Base-by-base conservation (phyloP, 2,888 invertebrate genomes). In the Calameuta idolon region DNA sequence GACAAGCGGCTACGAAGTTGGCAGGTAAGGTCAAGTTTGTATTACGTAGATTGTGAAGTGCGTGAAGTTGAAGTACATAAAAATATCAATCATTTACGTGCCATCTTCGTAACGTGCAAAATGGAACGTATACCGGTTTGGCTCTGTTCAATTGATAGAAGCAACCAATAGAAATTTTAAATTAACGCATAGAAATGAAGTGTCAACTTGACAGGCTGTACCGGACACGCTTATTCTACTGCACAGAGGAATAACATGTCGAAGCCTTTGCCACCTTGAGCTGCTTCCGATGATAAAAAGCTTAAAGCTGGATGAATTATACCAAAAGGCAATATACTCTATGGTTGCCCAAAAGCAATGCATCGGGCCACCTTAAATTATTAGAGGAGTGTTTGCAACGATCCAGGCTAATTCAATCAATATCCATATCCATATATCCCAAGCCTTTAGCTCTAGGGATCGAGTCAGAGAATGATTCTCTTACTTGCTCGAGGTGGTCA, bases 401-500 rank as follows among this genome's bases (percentile, higher is more conserved):
- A 78, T 33, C 78, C 71, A 71, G 71, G 71, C 71, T 71, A 34
- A 23, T 71, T 71, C 34, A 71, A 71, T 75, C 75, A 69, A 40
- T 75, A 75, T 75, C 68, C n/a, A 76, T 69, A 76, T 78, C 73
- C 75, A 76, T 71, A 71, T 71, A 76, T 69, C 78, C 78, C 78
- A 76, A 78, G 78, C 78, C 69, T 55, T 75, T 74, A 75, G 77
- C 77, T 75, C 34, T 77, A 77, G 35, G 75, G 71, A 77, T 77
- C 75, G 75, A 76, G 78, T 76, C 78, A 76, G 79, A 79, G 79
- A 79, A 23, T 77, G 35, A 74, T 77, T 82, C 79, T 93, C 96
- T 96, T 96, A 96, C 96, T 96, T 96, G 96, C 92, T 96, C 96
- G 93, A 96, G 94, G 89, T 95, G 95, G 93, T 96, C 96, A 90